Evolutionary conservation across 2,113 vertebrate genomes (phyloP), one percentile per base, ranked within the genome.

Genomic region (Chitala chitala): DNA sequence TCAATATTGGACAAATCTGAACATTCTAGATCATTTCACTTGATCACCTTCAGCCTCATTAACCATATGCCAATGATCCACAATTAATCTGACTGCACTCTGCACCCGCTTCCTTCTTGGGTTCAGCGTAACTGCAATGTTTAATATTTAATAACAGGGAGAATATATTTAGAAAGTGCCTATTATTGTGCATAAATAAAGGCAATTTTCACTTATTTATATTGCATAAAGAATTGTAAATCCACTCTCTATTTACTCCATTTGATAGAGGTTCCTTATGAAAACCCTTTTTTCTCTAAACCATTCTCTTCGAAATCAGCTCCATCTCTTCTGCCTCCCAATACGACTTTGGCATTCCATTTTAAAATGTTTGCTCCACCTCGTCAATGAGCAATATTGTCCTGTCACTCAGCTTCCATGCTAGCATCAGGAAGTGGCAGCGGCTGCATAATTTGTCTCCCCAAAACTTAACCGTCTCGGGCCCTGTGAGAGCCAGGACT

Each of bases 151-250:
- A 38, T 36, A 20, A 46, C n/a, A 5, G 38, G 46, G 40, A 42
- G 10, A 46, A 4, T 46, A 68, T 46, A 17, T 46, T 68, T 46
- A 46, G 42, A 10, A 29, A 68, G 46, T 38, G 46, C 40, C 64
- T 46, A 46, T 36, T 48, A 48, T 24, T 68, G n/a, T 24, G 22
- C 24, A 68, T 24, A 68, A 46, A 46, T 46, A 48, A 68, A 42
- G n/a, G 12, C 12, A 5, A 44, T 63, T 42, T 65, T 38, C 24
- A 38, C n/a, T 42, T 65, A 65, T 65, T 65, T 65, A 44, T 65
- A 42, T 31, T 38, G 36, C 38, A 13, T 2, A n/a, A 36, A n/a
- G 20, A 65, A 65, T 42, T 38, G 38, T 65, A 65, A 26, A n/a
- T 44, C 63, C 40, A 38, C 13, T 7, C 38, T 42, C 20, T 51